Base-by-base conservation (phyloP, 2,797 vertebrate species). In the Tachyglossus aculeatus region DNA sequence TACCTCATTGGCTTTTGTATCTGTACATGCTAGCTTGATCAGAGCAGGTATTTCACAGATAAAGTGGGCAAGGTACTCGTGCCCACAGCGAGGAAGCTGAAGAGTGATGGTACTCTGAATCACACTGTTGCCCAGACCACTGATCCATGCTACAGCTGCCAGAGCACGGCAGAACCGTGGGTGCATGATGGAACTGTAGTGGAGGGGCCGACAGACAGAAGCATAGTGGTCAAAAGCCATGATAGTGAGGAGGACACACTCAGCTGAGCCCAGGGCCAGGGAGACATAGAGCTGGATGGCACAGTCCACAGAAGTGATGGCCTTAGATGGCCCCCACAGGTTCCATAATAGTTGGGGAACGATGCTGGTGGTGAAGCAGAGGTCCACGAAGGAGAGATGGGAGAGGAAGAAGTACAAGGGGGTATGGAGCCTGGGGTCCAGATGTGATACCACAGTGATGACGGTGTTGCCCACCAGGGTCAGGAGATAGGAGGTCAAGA, bases 11-110 rank as follows among this genome's bases (percentile, higher is more conserved):
- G 44, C 27, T 40, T 48, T 63, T 5, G 51, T 71, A 25, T 82
- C 55, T 5, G 77, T 48, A 34, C 80, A 79, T 2, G 76, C 76
- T 52, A 79, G 19, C 9, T 67, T 73, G 29, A 79, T 66, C 57
- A 86, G 50, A 29, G 77, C 66, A n/a, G 77, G 83, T 15, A 80
- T 38, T 21, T 80, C 74, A 29, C 77, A 82, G 40, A 82, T 19
- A 22, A 82, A 82, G 10, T 76, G 68, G n/a, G 78, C 62, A 14
- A 85, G 22, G 5, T 3, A 62, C 5, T n/a, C 54, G 41, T 40
- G 48, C 5, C 77, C 74, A 63, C 80, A 77, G 1, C 19, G 31
- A 10, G 72, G 80, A 12, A 85, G 37, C 27, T 2, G 7, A 27
- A 78, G 66, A 1, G 62, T 71, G 6, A 67, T 45, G 9, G 66